Percentiles rank a stretch among this genome's conserved stretches.
phyloP scores from a whole-genome alignment of 2,797 vertebrate genomes.

The Rhinella marina region DNA sequence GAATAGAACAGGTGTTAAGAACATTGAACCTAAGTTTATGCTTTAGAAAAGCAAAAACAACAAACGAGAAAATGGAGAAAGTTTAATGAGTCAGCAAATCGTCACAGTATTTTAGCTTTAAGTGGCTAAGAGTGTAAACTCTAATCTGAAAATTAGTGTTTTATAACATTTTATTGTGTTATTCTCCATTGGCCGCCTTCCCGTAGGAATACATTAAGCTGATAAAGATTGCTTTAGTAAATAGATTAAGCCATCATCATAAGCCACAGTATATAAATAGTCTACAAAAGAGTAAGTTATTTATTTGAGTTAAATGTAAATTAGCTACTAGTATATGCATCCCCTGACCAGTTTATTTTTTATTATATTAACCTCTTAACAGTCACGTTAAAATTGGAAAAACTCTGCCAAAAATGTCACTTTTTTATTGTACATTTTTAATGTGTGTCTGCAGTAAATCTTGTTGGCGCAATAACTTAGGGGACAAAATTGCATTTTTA shows the following conservation, averaged over 20 bases:
- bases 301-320: constrained; percentile 12
- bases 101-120: constrained; percentile 28
- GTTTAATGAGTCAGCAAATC: constrained; percentile 22
- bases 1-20: neutral
- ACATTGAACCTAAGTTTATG: neutral
- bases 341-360: neutral
- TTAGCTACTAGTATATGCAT: neutral
- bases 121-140: constrained; percentile 30
- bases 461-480: too few relatives aligned
- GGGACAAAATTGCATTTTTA: too few relatives aligned
- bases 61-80: neutral
- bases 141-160: constrained; percentile 17
- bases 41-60: constrained; percentile 17
- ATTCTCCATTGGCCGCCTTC: neutral
- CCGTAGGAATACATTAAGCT: neutral
- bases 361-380: too few relatives aligned
- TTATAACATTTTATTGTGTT: constrained; percentile 22
- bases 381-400: too few relatives aligned
- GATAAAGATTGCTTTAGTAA: constrained; percentile 15
- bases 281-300: neutral
- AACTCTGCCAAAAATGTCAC: too few relatives aligned
- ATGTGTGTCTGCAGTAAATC: too few relatives aligned
- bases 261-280: constrained; percentile 11
- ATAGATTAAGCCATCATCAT: constrained; percentile 14
- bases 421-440: too few relatives aligned